phyloP scores from a whole-genome alignment of 2,797 vertebrate species.

The Sarcophilus harrisii region DNA sequence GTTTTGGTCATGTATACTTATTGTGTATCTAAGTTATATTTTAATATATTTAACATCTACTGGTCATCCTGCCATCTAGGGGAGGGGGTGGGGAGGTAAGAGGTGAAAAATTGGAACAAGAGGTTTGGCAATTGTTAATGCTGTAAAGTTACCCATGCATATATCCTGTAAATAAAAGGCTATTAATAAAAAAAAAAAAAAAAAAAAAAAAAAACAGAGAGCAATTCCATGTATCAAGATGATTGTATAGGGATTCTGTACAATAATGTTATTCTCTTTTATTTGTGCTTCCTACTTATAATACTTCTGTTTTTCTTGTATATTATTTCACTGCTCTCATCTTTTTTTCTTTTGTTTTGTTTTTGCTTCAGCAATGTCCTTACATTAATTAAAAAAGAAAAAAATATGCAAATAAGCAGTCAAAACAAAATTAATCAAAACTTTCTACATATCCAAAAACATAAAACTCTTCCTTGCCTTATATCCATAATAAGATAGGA shows the following conservation, averaged over 20 bases:
- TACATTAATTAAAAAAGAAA: neutral
- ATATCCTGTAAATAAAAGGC: too few species aligned
- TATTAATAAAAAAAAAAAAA: neutral
- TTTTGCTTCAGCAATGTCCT: neutral
- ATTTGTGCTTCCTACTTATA: neutral
- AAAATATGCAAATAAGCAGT: neutral
- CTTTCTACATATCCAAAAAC: neutral
- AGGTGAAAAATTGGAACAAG: too few species aligned
- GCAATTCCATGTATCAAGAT: neutral
- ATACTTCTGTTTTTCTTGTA: neutral
- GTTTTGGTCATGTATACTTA: too few species aligned
- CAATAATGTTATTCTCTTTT: neutral
- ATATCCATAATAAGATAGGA: neutral
- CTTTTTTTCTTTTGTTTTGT: neutral
- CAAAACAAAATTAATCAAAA: neutral
- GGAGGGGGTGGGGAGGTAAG: too few species aligned
- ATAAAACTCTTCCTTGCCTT: neutral
- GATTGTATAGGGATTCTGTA: neutral
- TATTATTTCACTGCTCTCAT: neutral
- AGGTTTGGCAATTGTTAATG: too few species aligned
- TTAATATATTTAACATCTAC: too few species aligned
- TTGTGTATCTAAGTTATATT: too few species aligned
- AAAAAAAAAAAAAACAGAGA: neutral
- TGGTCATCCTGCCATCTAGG: too few species aligned
- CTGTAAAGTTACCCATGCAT: too few species aligned